Base-by-base conservation (phyloP, 2,113 vertebrate species). In the Lanius collurio region DNA sequence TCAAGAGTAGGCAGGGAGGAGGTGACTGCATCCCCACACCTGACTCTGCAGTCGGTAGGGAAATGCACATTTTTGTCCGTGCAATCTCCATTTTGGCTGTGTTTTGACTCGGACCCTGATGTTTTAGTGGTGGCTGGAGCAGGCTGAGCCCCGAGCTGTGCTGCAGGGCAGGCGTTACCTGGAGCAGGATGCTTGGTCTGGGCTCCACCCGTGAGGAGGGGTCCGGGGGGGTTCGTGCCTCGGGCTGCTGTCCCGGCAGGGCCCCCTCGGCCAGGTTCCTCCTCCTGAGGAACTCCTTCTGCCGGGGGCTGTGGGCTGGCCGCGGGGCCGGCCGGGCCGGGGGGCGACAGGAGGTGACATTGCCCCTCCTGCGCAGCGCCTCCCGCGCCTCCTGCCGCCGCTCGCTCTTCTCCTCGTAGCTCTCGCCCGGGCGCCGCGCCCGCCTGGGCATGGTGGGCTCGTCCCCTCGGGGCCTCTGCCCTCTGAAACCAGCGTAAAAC, bases 391-490 rank as follows among this genome's bases (percentile, higher is more conserved):
- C 96, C 1, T 98, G 97, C 27, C 97, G 78, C 41, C 98, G 94
- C 89, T 98, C 98, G 1, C 95, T 97, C 89, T 97, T 94, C 78
- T 98, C 98, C 15, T 98, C 98, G 2, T 97, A 98, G 95, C 96
- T 98, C 92, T 98, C 98, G 2, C 60, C 74, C 30, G 44, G 10
- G 1, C 15, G 78, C 44, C 93, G 68, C 68, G 79, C 76, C 83
- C 85, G 93, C 67, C 62, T 11, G 41, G 86, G 79, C 98, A 98
- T 98, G 39, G 1, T 65, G 87, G 35, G n/a, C 39, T 5, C 1
- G 71, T 22, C 21, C 52, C 35, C 42, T 8, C 15, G 42, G 42
- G 26, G 47, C 7, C 37, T 41, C 19, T 15, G 79, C 33, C 89
- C 97, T 96, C 78, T 12, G 81, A n/a, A 86, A 92, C n/a, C 39